Base-by-base conservation (phyloP, 2,888 invertebrate genomes). In the Dione juno region DNA sequence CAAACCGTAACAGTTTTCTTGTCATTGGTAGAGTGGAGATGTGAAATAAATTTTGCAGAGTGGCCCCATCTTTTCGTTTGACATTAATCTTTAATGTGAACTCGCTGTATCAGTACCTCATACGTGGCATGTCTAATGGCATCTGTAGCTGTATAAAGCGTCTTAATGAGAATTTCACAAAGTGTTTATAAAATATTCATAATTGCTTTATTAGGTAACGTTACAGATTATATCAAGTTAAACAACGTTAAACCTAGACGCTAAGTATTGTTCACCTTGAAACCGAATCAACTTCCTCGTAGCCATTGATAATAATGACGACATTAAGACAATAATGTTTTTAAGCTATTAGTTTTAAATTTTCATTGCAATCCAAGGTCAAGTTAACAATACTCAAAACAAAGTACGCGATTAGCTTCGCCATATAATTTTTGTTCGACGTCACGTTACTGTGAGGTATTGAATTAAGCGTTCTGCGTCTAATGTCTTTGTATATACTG, bases 1-100 rank as follows among this genome's bases (percentile, higher is more conserved):
- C 92, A 92, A 90, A 90, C 92, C 93, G 93, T 92, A 93, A 93
- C 93, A 93, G 93, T 93, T 92, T 92, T 92, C 93, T 93, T 93
- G 93, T 93, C 93, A 92, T 93, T 92, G 90, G 89, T 84, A 82
- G 89, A 91, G 90, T 86, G 88, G 90, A 92, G 91, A 91, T 93
- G 93, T 89, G 92, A 90, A 84, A 93, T 93, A 93, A 92, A 93
- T 93, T 92, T 93, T 93, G 92, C 89, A 92, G 92, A 93, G 93
- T 93, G 90, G 93, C 93, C 92, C 93, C 91, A 92, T 93, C 92
- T 92, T 93, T 92, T 91, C 91, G 92, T 86, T 88, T 89, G 84
- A 87, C 89, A 92, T 93, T 87, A 91, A 93, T 92, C 81, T 90
- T 93, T 93, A 89, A 93, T 92, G 90, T 76, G 85, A 84, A 87